Evolutionary conservation across 2,113 vertebrate species (phyloP).

Genomic region (Sclerurus mexicanus): DNA sequence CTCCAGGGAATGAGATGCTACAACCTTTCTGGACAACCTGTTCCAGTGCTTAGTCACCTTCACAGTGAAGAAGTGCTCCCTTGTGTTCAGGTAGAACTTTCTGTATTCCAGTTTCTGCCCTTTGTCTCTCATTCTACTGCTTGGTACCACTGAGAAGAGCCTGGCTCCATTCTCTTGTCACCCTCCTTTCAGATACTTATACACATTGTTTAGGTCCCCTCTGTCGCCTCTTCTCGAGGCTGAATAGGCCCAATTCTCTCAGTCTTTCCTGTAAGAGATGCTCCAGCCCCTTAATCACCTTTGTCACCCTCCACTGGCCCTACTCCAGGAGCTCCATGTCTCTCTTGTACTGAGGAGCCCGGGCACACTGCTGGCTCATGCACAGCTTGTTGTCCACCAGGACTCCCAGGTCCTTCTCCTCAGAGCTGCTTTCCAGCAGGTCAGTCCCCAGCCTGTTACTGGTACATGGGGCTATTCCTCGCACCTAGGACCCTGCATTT

Average conservation of each 20-base stretch:
- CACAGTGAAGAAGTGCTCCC: not conserved
- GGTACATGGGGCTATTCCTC: not conserved
- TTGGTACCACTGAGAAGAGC: not conserved
- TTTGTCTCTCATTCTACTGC: not conserved
- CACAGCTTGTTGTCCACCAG: not conserved
- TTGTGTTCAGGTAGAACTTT: not conserved
- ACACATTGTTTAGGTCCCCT: not conserved
- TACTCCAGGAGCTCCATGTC: not conserved
- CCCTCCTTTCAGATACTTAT: not conserved
- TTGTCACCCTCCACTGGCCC: accelerated
- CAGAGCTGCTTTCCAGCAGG: not conserved
- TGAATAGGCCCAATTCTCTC: not conserved
- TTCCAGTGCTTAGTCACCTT: not conserved
- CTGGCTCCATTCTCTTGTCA: not conserved
- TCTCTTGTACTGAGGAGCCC: not conserved
- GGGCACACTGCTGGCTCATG: not conserved
- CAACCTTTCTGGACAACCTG: not conserved
- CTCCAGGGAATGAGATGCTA: not conserved
- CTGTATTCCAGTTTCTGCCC: not conserved
- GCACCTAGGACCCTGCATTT: not conserved
- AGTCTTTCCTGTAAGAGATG: not conserved
- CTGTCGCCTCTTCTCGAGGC: not conserved
- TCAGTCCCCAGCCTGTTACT: not conserved
- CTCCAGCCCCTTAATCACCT: not conserved
- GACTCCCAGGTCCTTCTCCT: not conserved